Conservation (phyloP, 2,113 vertebrate species). For the Planiliza haematocheilus region DNA sequence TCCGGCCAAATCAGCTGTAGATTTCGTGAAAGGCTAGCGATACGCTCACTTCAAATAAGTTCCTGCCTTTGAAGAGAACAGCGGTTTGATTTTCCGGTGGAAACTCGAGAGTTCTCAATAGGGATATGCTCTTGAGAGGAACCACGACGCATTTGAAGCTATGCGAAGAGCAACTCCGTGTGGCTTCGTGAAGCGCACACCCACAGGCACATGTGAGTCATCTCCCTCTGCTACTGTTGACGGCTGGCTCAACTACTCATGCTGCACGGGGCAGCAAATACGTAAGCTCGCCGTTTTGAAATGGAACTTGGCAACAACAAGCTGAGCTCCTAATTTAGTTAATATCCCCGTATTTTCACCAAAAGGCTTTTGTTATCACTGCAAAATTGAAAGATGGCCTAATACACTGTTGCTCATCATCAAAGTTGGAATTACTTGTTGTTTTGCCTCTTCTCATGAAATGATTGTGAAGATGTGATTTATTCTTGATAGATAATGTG, state of each 20-base stretch:
- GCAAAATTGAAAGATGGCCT: background rate
- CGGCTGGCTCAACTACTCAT: conserved; percentile 22
- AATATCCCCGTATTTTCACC: background rate
- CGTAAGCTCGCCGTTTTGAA: background rate
- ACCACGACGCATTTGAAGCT: conserved; percentile 29
- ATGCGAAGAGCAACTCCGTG: conserved; percentile 25
- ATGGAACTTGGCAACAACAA: background rate
- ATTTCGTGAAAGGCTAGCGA: conserved; percentile 48
- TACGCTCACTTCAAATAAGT: conserved; percentile 45
- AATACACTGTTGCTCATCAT: too few species aligned
- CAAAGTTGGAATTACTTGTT: too few species aligned
- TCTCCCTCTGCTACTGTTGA: conserved; percentile 34
- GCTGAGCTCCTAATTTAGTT: too few species aligned
- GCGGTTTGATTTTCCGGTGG: conserved; percentile 25
- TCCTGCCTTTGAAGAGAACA: conserved; percentile 23
- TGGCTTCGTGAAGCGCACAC: conserved; percentile 35
- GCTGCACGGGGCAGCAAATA: conserved; percentile 12
- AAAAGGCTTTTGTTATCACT: background rate
- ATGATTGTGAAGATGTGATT: too few species aligned
- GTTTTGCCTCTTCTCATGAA: too few species aligned
- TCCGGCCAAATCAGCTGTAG: conserved; percentile 27
- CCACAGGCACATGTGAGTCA: conserved; percentile 34
- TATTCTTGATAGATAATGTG: too few species aligned
- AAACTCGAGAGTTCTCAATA: conserved; percentile 34
- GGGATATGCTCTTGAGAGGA: conserved; percentile 41